phyloP scores from a whole-genome alignment of 2,113 vertebrate genomes.

The Myotis lucifugus region DNA sequence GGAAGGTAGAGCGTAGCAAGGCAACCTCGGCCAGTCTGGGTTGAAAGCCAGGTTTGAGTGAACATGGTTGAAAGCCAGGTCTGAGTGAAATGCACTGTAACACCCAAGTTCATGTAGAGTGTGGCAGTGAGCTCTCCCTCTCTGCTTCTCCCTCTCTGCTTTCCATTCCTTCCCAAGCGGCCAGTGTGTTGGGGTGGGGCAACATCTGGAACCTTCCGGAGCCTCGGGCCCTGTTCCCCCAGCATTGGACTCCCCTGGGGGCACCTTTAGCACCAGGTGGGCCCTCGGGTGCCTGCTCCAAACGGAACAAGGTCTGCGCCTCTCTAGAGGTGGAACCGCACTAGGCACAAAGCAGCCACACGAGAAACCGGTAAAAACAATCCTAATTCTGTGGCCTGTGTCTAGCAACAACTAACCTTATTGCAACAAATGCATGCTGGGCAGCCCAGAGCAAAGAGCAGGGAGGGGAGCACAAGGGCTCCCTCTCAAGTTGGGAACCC shows the following conservation, averaged over 20 bases:
- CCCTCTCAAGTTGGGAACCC: not conserved
- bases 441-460: not conserved
- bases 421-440: fast-evolving
- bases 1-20: not conserved
- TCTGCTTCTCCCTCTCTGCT: not conserved
- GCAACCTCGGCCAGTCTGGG: fast-evolving
- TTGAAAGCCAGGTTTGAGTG: not conserved
- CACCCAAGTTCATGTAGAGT: not conserved
- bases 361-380: not conserved
- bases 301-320: not conserved
- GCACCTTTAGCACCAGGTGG: fast-evolving
- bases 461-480: fast-evolving
- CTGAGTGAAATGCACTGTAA: not conserved
- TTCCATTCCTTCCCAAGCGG: not conserved
- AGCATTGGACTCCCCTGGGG: fast-evolving
- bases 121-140: not conserved
- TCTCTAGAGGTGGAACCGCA: fast-evolving
- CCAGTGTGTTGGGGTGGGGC: not conserved
- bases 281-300: not conserved
- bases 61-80: not conserved
- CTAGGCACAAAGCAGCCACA: not conserved
- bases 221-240: not conserved
- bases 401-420: not conserved
- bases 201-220: not conserved
- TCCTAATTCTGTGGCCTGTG: not conserved